These are phyloP conservation scores for Erannis defoliaria DNA, from an alignment of 2,888 invertebrate genomes.

Conservation along the genomic window DNA sequence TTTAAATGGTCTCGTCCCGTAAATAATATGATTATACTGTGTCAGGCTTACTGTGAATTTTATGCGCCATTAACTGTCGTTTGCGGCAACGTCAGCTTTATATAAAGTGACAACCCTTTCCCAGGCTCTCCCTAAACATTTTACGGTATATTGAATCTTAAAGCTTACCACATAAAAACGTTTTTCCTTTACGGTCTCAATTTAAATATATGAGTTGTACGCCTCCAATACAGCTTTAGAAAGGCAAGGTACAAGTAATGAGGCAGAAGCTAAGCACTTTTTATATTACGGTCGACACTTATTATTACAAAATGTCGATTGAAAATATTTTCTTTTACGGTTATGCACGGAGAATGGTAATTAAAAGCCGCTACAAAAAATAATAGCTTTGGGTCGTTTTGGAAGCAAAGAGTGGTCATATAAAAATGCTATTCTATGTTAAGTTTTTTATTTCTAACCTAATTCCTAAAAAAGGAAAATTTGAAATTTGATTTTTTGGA, in stretches of 20 bases:
- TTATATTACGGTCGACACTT: slow-evolving; percentile 46
- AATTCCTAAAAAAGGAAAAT: no score
- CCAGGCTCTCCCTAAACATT: slow-evolving; percentile 50
- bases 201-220: slow-evolving; percentile 65
- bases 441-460: no score
- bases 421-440: neutral
- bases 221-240: slow-evolving; percentile 63
- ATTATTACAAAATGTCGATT: slow-evolving; percentile 27
- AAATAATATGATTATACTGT: slow-evolving; percentile 71
- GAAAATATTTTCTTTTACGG: slow-evolving; percentile 27
- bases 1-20: slow-evolving; percentile 57
- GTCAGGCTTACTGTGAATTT: slow-evolving; percentile 74
- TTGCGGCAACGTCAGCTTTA: slow-evolving; percentile 77
- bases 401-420: neutral
- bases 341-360: slow-evolving; percentile 10
- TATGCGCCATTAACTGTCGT: slow-evolving; percentile 80
- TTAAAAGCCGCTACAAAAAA: slow-evolving; percentile 21
- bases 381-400: neutral
- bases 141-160: slow-evolving; percentile 59
- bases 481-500: no score
- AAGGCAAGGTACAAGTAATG: slow-evolving; percentile 66
- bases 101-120: slow-evolving; percentile 79
- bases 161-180: slow-evolving; percentile 47
- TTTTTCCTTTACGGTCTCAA: slow-evolving; percentile 48
- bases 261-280: slow-evolving; percentile 63